A percentile compares a stretch with the other conserved stretches of the same genome.
Conservation (phyloP, 2,797 vertebrate species). For the Enteromius afrohamiltoni region DNA sequence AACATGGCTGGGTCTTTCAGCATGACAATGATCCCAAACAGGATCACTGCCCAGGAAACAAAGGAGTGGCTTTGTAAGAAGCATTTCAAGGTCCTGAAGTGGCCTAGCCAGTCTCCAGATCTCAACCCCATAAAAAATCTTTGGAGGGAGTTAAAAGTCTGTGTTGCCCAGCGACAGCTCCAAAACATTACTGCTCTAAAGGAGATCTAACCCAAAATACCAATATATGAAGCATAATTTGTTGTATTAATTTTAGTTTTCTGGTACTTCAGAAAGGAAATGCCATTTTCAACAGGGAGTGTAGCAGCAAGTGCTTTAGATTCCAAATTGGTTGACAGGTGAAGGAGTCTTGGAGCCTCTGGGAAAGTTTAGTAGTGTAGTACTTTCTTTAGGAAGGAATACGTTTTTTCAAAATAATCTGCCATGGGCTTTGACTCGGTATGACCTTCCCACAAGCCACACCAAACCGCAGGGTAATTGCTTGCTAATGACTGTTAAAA, state of each 20-base stretch:
- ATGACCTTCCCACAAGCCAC: constrained; percentile 68
- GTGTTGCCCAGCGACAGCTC: no score
- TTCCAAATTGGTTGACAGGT: background rate
- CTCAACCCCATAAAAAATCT: no score
- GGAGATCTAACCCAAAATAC: no score
- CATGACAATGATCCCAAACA: no score
- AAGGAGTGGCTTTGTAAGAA: no score
- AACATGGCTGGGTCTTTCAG: no score
- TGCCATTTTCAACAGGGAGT: background rate
- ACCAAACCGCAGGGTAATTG: constrained; percentile 60
- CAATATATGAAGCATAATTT: background rate
- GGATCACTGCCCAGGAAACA: no score
- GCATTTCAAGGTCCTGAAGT: no score
- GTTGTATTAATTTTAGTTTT: background rate
- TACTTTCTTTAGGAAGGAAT: constrained; percentile 63
- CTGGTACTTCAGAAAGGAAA: background rate
- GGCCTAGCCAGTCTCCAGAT: no score
- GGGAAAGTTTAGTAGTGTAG: constrained; percentile 58
- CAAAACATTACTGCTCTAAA: no score
- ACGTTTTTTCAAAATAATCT: constrained; percentile 72
- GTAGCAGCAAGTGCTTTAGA: background rate
- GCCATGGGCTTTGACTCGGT: constrained; percentile 68
- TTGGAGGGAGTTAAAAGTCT: no score
- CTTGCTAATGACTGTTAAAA: constrained; percentile 43
- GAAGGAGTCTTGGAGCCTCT: background rate